Conservation (phyloP, 2,888 invertebrate species). For the Chorisops tibialis region DNA sequence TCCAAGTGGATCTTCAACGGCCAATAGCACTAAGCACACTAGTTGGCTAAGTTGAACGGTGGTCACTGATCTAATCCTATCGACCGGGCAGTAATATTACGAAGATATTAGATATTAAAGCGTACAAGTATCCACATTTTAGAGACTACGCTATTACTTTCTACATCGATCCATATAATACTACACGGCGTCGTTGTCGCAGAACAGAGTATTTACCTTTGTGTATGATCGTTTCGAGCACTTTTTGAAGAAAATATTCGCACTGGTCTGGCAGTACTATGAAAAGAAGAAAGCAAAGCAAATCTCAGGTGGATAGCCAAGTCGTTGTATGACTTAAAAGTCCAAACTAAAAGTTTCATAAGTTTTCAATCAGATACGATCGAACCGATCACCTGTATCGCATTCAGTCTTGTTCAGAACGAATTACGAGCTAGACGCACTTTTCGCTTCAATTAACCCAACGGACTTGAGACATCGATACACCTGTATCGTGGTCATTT, state of each 20-base stretch:
- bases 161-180: slow-evolving; percentile 18
- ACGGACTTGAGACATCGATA: no score
- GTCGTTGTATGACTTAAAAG: not conserved
- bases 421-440: slow-evolving; percentile 9
- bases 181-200: not conserved
- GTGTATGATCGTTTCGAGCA: not conserved
- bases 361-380: slow-evolving; percentile 1
- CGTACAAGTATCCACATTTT: not conserved
- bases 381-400: slow-evolving; percentile 13
- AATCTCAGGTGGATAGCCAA: not conserved
- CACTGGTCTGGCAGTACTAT: slow-evolving; percentile 3
- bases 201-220: not conserved
- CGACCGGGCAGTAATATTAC: not conserved
- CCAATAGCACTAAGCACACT: slow-evolving; percentile 15
- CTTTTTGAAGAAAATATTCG: not conserved
- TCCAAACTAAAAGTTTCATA: not conserved
- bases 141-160: slow-evolving; percentile 12
- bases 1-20: slow-evolving; percentile 14
- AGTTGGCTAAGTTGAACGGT: not conserved
- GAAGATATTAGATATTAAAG: slow-evolving; percentile 6
- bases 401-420: slow-evolving; percentile 2
- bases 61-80: not conserved
- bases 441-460: no score
- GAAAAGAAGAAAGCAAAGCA: slow-evolving; percentile 17
- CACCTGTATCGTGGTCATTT: no score